Evolutionary conservation across 2,113 vertebrate species (phyloP).

Genomic region (Petroica traversi): DNA sequence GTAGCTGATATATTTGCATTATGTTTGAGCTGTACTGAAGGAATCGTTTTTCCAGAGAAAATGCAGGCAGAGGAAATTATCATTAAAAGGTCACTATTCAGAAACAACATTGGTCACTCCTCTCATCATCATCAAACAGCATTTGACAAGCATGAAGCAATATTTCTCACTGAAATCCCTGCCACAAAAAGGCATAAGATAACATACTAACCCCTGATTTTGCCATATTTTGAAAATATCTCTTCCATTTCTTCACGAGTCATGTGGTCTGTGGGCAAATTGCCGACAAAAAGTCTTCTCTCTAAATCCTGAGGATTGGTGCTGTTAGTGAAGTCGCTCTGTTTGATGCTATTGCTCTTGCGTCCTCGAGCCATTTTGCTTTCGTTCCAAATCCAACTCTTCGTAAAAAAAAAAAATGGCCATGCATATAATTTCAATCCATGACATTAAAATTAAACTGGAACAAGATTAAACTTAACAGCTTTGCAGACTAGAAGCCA

Average conservation of each 20-base stretch:
- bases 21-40: neutral
- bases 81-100: constrained; percentile 30
- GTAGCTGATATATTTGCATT: neutral
- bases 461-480: constrained; percentile 53
- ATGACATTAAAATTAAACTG: constrained; percentile 39
- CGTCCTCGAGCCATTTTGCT: constrained; percentile 84
- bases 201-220: constrained; percentile 85
- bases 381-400: constrained; percentile 63
- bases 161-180: constrained; percentile 32
- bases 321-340: constrained; percentile 78
- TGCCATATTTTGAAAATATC: constrained; percentile 83
- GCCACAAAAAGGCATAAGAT: constrained; percentile 53
- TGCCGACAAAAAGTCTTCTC: constrained; percentile 89
- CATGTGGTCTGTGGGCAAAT: constrained; percentile 88
- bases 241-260: constrained; percentile 87
- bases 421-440: constrained; percentile 56
- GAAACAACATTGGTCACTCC: neutral
- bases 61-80: neutral
- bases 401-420: constrained; percentile 66
- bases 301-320: constrained; percentile 86
- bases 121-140: neutral
- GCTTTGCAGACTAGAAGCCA: constrained; percentile 18
- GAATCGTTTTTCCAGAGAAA: neutral
- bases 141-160: constrained; percentile 19
- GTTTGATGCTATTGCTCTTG: constrained; percentile 77